Base-by-base conservation (phyloP, 2,797 vertebrate genomes). In the Microctenopoma stevenorrisi region DNA sequence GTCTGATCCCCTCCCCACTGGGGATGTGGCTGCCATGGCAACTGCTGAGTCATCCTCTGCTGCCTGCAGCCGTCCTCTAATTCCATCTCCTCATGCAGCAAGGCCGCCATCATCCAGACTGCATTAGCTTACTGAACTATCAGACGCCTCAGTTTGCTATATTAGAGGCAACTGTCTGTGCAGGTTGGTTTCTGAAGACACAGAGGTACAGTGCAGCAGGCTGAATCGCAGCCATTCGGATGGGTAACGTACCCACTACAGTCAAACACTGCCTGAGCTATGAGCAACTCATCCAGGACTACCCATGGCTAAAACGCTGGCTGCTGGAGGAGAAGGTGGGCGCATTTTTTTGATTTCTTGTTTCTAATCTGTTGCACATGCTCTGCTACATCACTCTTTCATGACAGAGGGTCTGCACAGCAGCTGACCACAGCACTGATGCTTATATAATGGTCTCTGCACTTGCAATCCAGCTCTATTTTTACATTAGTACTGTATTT, bases 231-330 rank as follows among this genome's bases (percentile, higher is more conserved):
- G 54, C 84, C 69, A 43, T 66, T 73, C 64, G 64, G 83, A 98
- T 98, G 96, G 96, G 96, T 79, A 96, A 95, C 82, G 78, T 96
- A 71, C 95, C 96, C 57, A 87, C 93, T 1, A 93, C 95, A 5
- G 94, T 96, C 88, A 97, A 98, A 90, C 96, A 96, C 78, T 97
- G 96, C 85, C 92, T 97, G 85, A 96, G 94, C 94, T 93, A 94
- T 84, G 95, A 95, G 84, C 95, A 95, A 79, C 92, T 97, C 71
- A 83, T 94, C 70, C 94, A 92, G 74, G 95, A 96, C 69, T 94
- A 95, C 76, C 94, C 94, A 37, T 95, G 96, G 95, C 91, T 94
- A 72, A 91, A 86, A 61, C 89, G 85, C 65, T 92, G 91, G 74
- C 84, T 92, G 81, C 93, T 88, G 72, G 86, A 94, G 46, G 93